phyloP scores from a whole-genome alignment of 2,113 vertebrate species.

The Corythaeola cristata region DNA sequence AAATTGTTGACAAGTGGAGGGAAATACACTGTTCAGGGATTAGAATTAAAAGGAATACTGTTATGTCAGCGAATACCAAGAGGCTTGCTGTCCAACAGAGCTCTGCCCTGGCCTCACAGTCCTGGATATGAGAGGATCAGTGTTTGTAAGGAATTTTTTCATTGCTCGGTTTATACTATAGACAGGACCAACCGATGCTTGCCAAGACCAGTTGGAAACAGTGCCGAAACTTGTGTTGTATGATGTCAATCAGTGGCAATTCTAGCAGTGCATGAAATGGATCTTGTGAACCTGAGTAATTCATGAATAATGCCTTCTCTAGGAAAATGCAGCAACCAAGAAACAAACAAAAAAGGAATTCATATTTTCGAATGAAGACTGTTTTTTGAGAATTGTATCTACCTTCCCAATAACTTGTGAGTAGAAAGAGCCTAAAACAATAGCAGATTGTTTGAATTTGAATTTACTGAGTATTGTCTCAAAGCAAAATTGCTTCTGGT shows the following conservation, averaged over 20 bases:
- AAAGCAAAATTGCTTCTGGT: neutral
- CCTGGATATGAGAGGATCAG: neutral
- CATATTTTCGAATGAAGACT: neutral
- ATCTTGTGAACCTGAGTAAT: neutral
- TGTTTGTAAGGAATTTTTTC: neutral
- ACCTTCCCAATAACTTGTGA: neutral
- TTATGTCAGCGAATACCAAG: neutral
- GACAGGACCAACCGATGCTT: neutral
- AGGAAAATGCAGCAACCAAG: neutral
- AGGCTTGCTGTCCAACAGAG: neutral
- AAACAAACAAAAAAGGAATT: neutral
- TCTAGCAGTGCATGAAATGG: neutral
- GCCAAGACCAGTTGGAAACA: neutral
- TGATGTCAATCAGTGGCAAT: neutral
- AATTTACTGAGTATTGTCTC: neutral
- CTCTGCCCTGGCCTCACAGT: neutral
- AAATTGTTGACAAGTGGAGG: neutral
- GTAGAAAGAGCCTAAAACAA: neutral
- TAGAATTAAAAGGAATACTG: neutral
- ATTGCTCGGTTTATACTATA: rapidly evolving
- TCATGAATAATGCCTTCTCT: neutral
- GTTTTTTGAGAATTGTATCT: neutral
- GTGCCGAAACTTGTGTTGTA: neutral
- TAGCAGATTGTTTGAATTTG: neutral
- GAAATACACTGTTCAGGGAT: neutral